Evolutionary conservation across 2,888 invertebrate species (phyloP), one percentile per base, ranked within the genome.

Genomic region (Agrochola circellaris): DNA sequence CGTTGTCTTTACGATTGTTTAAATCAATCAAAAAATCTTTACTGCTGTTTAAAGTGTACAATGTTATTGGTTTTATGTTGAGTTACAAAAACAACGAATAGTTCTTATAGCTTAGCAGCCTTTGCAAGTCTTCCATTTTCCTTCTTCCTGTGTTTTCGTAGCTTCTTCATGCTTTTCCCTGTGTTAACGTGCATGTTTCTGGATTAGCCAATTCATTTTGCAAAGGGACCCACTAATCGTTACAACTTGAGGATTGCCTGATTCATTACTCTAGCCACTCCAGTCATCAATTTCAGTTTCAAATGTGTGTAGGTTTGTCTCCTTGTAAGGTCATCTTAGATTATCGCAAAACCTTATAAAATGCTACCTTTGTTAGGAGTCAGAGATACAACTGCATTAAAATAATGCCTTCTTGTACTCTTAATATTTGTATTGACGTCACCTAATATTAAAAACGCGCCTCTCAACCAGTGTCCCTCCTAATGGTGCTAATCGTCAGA

Each of bases 401-500:
- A 38, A 56, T 79, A 20, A 58, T 13, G 26, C 17, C 13, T n/a
- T 66, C 7, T 58, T 74, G 13, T 60, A 71, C 23, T 54, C 9
- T n/a, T 38, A 64, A 71, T 82, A 72, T 81, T 82, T 65, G 76
- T 58, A 5, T 30, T 68, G 67, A 71, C 65, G 66, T 51, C 61
- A 66, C 17, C 11, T 58, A 71, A 30, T 71, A 74, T 73, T 74
- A 73, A 42, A 69, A 76, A 30, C 84, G 58, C 60, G 72, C 68
- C 72, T 76, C 65, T 54, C 45, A 54, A 38, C 58, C 42, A 42
- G 42, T 58, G 45, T n/a, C 15, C 20, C n/a, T 48, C 5, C 56
- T 76, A 86, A 86, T 76, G n/a, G 74, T 74, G 68, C 80, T 83
- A 84, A 84, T 70, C 13, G n/a, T 30, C 23, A 70, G 66, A 83